phyloP scores from a whole-genome alignment of 2,113 vertebrate species.

The Heterocephalus glaber region DNA sequence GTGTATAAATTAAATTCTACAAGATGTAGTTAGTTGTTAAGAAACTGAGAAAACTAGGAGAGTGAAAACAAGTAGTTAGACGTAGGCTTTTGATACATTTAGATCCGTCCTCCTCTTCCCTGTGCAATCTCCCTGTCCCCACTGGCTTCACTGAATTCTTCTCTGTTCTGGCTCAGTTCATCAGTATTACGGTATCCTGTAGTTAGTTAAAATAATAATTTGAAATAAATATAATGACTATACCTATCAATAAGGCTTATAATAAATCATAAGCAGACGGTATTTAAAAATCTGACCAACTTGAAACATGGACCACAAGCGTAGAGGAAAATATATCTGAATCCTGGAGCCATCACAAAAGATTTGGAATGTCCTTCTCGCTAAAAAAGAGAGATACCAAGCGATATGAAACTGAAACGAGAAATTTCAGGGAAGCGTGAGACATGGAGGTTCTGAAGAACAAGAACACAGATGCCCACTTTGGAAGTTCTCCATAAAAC shows the following conservation, averaged over 20 bases:
- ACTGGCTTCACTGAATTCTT: background rate
- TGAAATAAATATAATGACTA: slow-evolving; percentile 14
- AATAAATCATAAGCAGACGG: slow-evolving; percentile 47
- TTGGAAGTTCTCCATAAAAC: slow-evolving; percentile 32
- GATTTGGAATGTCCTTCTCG: background rate
- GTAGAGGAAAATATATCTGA: background rate
- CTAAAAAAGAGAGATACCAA: background rate
- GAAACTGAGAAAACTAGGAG: background rate
- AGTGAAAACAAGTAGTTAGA: background rate
- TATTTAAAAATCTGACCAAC: slow-evolving; percentile 50
- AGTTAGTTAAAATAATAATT: slow-evolving; percentile 56
- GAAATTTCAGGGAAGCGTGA: background rate
- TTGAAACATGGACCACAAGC: background rate
- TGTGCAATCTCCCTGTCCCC: accelerated
- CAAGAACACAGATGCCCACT: background rate
- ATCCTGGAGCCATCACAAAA: background rate
- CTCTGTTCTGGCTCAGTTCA: background rate
- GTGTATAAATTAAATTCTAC: background rate
- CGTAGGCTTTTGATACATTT: background rate
- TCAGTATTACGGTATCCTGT: background rate
- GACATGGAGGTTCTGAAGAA: background rate
- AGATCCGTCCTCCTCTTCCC: background rate
- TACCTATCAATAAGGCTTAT: slow-evolving; percentile 1
- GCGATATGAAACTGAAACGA: background rate
- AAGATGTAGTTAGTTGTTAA: background rate